Evolutionary conservation across 1,140 invertebrate genomes (phyloP).

Genomic region (Lineus longissimus): DNA sequence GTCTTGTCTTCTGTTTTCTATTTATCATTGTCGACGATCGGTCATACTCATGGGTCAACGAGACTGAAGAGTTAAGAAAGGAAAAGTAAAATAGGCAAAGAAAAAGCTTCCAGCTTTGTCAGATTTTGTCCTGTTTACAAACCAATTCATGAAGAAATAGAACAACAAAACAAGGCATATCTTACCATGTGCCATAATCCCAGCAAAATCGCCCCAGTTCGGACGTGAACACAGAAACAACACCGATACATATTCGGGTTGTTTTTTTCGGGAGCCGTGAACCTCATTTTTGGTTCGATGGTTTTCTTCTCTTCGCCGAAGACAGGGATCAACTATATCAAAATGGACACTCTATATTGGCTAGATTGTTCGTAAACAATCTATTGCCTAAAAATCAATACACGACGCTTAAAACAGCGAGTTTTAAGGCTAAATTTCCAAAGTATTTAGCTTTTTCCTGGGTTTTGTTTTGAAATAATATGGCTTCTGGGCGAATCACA

Average conservation of each 20-base stretch:
- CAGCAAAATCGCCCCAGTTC: conserved; percentile 74
- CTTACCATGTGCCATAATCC: conserved; percentile 78
- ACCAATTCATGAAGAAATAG: background rate
- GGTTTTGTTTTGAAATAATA: too few relatives aligned
- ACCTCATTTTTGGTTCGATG: too few relatives aligned
- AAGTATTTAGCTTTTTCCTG: too few relatives aligned
- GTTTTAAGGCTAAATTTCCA: too few relatives aligned
- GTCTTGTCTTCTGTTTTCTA: too few relatives aligned
- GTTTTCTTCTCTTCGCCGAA: too few relatives aligned
- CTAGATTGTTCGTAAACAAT: too few relatives aligned
- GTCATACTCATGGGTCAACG: background rate
- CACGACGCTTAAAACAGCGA: too few relatives aligned
- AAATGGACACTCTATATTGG: too few relatives aligned
- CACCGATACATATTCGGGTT: conserved; percentile 53
- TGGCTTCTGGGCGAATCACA: too few relatives aligned
- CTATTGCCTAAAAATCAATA: too few relatives aligned
- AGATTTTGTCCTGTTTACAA: background rate
- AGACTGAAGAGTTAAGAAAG: background rate
- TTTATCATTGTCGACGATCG: background rate
- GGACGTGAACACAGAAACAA: conserved; percentile 77
- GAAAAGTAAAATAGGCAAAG: background rate
- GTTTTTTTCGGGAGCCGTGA: conserved; percentile 17
- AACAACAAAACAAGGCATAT: conserved; percentile 9
- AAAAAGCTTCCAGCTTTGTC: background rate
- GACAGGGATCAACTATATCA: too few relatives aligned